Evolutionary conservation across 2,113 vertebrate species (phyloP).

Genomic region (Myotis yumanensis): DNA sequence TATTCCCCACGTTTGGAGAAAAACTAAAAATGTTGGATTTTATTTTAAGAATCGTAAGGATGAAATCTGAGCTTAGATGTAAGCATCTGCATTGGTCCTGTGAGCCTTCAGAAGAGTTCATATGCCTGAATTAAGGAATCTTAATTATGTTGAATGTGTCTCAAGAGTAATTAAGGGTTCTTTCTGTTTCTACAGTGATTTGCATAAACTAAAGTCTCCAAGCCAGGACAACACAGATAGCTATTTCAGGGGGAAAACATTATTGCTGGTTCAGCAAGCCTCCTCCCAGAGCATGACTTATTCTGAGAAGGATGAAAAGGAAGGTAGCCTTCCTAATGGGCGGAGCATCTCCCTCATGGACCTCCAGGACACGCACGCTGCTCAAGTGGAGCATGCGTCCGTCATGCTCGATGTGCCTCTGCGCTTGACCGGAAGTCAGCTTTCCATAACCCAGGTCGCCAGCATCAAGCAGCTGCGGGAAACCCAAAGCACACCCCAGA

Average conservation of each 20-base stretch:
- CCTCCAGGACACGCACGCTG: conserved; percentile 89
- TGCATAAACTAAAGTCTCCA: conserved; percentile 88
- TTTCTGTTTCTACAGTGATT: conserved; percentile 84
- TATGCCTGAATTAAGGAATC: conserved; percentile 49
- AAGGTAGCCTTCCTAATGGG: conserved; percentile 87
- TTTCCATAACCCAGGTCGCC: conserved; percentile 86
- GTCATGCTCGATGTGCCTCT: conserved; percentile 86
- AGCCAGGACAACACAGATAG: conserved; percentile 86
- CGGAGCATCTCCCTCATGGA: conserved; percentile 96
- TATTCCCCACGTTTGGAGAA: neutral
- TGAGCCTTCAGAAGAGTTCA: neutral
- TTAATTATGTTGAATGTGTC: neutral
- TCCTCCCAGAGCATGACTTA: conserved; percentile 89
- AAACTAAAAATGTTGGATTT: conserved; percentile 25
- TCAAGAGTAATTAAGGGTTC: conserved; percentile 70
- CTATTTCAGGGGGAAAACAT: conserved; percentile 85
- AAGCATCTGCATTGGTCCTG: conserved; percentile 25
- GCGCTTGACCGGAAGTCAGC: conserved; percentile 90
- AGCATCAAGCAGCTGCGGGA: conserved; percentile 87
- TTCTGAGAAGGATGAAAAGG: conserved; percentile 89
- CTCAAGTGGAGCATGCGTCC: conserved; percentile 74
- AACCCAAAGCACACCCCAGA: conserved; percentile 89
- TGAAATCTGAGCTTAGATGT: conserved; percentile 30
- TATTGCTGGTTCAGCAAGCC: conserved; percentile 87
- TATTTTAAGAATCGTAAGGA: conserved; percentile 17